A percentile compares a stretch with the other conserved stretches of the same genome.
These are phyloP conservation scores for Sebastes taczanowskii DNA, from an alignment of 2,797 vertebrate genomes.

Conservation along the genomic window DNA sequence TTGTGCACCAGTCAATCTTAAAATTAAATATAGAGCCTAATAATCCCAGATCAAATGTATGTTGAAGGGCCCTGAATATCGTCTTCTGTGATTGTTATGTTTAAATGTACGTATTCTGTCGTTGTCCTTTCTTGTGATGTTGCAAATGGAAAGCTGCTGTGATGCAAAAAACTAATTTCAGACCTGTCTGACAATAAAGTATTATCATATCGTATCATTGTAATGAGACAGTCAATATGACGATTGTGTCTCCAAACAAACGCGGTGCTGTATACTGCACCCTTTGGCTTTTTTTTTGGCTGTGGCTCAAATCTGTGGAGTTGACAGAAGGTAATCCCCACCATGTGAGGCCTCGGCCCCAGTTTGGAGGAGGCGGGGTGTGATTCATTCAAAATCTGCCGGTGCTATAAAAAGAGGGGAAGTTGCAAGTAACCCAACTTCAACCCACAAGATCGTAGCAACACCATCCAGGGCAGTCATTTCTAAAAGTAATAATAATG, in stretches of 20 bases:
- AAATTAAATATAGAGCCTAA: too few species aligned
- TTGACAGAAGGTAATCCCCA: conserved; percentile 90
- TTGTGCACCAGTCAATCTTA: too few species aligned
- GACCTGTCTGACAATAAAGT: too few species aligned
- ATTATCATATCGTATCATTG: too few species aligned
- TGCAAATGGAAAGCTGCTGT: too few species aligned
- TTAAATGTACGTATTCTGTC: too few species aligned
- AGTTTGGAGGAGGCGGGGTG: conserved; percentile 94
- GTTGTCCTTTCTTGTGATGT: too few species aligned
- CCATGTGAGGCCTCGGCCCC: conserved; percentile 92
- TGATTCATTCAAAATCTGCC: conserved; percentile 91
- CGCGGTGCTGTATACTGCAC: conserved; percentile 17
- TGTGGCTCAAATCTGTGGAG: conserved; percentile 64
- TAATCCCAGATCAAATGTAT: too few species aligned
- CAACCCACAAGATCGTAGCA: conserved; percentile 62
- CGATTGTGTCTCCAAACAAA: neutral
- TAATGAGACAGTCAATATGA: neutral
- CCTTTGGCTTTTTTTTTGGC: conserved; percentile 47
- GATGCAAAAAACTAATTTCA: too few species aligned
- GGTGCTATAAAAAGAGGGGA: conserved; percentile 91
- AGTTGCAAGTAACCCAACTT: conserved; percentile 81
- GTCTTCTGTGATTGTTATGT: too few species aligned
- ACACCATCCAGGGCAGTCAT: conserved; percentile 3
- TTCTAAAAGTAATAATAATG: conserved; percentile 72
- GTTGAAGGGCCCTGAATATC: too few species aligned